Evolutionary conservation across 2,888 invertebrate genomes (phyloP).

Genomic region (Sminthurides aquaticus): DNA sequence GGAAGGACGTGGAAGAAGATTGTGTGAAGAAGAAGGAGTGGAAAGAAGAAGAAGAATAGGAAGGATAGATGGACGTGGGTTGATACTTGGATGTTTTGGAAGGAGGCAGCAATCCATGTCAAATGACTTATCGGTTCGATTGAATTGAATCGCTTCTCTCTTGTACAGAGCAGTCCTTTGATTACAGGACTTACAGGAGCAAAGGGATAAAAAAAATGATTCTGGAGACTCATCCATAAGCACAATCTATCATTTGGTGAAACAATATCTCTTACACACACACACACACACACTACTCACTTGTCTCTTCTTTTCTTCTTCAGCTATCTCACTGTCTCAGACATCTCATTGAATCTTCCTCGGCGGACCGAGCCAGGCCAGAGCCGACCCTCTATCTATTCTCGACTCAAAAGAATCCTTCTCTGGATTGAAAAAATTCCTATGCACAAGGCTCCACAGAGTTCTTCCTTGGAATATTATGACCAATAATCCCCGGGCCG

Average conservation of each 20-base stretch:
- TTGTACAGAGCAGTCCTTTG: neutral
- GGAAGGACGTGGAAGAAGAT: no score
- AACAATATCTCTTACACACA: constrained; percentile 21
- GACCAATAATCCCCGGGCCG: no score
- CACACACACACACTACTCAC: neutral
- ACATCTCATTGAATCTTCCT: neutral
- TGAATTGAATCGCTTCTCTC: neutral
- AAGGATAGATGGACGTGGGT: neutral
- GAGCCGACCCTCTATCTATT: neutral
- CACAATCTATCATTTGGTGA: constrained; percentile 23
- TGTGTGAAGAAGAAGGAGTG: neutral
- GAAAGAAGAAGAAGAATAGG: neutral
- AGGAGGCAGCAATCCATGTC: neutral
- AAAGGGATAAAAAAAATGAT: neutral
- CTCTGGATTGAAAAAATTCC: no score
- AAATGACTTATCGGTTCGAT: neutral
- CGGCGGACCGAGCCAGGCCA: neutral
- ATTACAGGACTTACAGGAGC: neutral
- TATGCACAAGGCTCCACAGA: no score
- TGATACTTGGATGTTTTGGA: neutral
- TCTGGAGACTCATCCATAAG: constrained; percentile 14
- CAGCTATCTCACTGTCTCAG: neutral
- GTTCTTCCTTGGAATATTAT: no score
- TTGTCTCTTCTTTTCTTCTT: constrained; percentile 1
- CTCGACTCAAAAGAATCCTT: no score